These are phyloP conservation scores for Rhagoletis zephyria DNA, from an alignment of 1,140 invertebrate genomes.

Conservation along the genomic window DNA sequence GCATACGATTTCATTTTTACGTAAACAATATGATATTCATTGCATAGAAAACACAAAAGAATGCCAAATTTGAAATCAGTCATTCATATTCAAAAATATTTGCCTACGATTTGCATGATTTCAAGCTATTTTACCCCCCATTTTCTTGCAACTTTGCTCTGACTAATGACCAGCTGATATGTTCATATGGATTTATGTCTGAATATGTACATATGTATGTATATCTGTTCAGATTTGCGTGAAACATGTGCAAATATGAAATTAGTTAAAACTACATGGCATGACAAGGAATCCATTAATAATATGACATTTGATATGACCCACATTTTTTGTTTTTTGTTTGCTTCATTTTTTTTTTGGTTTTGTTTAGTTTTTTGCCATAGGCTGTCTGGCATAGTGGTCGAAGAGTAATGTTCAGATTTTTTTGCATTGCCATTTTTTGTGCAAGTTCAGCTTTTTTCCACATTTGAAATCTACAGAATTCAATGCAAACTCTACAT, in stretches of 20 bases:
- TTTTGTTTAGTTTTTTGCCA: neutral
- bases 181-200: neutral
- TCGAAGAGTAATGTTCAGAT: neutral
- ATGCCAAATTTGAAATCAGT: neutral
- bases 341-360: neutral
- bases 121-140: neutral
- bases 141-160: neutral
- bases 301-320: conserved; percentile 39
- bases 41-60: neutral
- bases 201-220: neutral
- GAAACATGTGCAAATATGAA: conserved; percentile 38
- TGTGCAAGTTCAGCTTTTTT: neutral
- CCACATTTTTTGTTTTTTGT: conserved; percentile 10
- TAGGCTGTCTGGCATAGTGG: neutral
- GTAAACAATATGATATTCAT: neutral
- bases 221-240: neutral
- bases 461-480: neutral
- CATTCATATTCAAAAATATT: neutral
- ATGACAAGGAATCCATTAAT: conserved; percentile 23
- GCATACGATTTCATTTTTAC: neutral
- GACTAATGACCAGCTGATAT: conserved; percentile 25
- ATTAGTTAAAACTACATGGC: conserved; percentile 26
- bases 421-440: neutral
- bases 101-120: neutral
- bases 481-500: neutral